Evolutionary conservation across 2,888 invertebrate genomes (phyloP).

Genomic region (Onchidella celtica): DNA sequence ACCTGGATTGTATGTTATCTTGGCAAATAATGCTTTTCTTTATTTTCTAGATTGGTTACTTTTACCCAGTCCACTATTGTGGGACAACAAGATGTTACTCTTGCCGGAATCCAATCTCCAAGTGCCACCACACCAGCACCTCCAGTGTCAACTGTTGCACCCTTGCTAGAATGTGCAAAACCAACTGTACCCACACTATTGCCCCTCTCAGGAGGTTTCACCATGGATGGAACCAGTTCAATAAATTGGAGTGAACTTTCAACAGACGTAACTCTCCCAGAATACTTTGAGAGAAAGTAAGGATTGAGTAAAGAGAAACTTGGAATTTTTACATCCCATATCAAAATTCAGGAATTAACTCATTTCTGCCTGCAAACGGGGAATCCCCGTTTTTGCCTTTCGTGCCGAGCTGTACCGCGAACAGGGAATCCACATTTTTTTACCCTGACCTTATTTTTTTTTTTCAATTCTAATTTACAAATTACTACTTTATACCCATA

Average conservation of each 20-base stretch:
- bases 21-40: no score
- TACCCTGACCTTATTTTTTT: no score
- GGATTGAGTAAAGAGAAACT: no score
- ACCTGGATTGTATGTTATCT: no score
- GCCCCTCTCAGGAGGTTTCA: not conserved
- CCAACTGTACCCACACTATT: not conserved
- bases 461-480: no score
- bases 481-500: no score
- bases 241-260: constrained; percentile 16
- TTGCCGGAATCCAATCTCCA: constrained; percentile 29
- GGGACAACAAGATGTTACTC: constrained; percentile 22
- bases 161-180: constrained; percentile 6
- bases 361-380: no score
- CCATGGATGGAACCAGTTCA: constrained; percentile 25
- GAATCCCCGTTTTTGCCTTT: no score
- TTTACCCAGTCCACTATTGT: constrained; percentile 21
- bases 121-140: not conserved
- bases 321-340: no score
- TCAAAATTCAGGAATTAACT: no score
- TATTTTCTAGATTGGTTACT: constrained; percentile 6
- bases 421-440: no score
- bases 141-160: not conserved
- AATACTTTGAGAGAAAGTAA: constrained; percentile 33
- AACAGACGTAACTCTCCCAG: not conserved
- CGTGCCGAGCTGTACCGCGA: no score